Percentiles rank a stretch among this genome's conserved stretches.
Conservation (phyloP, 2,888 invertebrate species). For the Merodon equestris region DNA sequence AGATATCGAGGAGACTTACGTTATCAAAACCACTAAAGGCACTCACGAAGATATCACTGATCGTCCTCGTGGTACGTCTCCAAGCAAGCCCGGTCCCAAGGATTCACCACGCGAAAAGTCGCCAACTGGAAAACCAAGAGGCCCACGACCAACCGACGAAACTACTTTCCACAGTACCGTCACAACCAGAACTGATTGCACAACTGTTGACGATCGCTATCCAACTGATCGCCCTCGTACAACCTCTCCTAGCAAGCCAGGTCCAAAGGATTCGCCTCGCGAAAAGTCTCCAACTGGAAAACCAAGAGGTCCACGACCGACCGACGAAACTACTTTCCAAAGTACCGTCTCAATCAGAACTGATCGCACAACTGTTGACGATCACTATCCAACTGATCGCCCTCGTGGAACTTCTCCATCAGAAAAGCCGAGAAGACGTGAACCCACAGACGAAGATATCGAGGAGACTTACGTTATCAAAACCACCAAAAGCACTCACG, state of each 20-base stretch:
- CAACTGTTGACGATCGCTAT: slow-evolving; percentile 1
- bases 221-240: slow-evolving; percentile 23
- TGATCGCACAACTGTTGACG: slow-evolving; percentile 4
- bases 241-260: slow-evolving; percentile 27
- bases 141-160: slow-evolving; percentile 13
- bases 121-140: slow-evolving; percentile 24
- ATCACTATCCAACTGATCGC: slow-evolving; percentile 21
- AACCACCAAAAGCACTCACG: slow-evolving; percentile 9
- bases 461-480: slow-evolving; percentile 21
- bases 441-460: slow-evolving; percentile 29
- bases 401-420: slow-evolving; percentile 38
- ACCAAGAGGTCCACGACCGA: slow-evolving; percentile 2
- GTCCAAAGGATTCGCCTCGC: slow-evolving; percentile 9
- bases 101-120: slow-evolving; percentile 18
- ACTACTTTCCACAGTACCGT: slow-evolving; percentile 6
- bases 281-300: slow-evolving; percentile 37
- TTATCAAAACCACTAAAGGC: slow-evolving; percentile 1
- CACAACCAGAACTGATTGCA: slow-evolving; percentile 17
- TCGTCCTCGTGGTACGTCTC: slow-evolving; percentile 37
- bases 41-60: slow-evolving; percentile 5
- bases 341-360: slow-evolving; percentile 18
- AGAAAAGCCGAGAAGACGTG: slow-evolving; percentile 31
- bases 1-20: slow-evolving; percentile 10
- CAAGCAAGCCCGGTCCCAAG: slow-evolving; percentile 21
- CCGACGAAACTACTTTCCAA: slow-evolving; percentile 15